Percentiles rank a stretch among this genome's conserved stretches.
These are phyloP conservation scores for Drepana falcataria DNA, from an alignment of 2,888 invertebrate species.

Conservation along the genomic window DNA sequence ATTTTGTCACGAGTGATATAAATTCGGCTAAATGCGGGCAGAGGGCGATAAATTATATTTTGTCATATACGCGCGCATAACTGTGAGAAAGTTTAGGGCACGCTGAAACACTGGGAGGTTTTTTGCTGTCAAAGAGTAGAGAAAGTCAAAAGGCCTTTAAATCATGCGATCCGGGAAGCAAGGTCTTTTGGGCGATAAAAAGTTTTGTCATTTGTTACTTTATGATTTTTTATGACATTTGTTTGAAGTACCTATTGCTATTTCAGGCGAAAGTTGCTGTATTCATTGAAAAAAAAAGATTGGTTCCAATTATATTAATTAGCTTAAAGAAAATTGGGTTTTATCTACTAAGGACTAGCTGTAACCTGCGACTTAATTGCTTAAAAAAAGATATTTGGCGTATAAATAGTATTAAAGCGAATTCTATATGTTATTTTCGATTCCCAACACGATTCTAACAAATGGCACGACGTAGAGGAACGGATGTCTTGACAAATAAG, in stretches of 20 bases:
- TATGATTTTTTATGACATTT: too few relatives aligned
- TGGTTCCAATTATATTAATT: too few relatives aligned
- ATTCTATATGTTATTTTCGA: too few relatives aligned
- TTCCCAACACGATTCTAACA: not conserved
- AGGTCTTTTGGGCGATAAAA: too few relatives aligned
- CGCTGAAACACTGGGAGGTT: not conserved
- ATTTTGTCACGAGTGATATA: not conserved
- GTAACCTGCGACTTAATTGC: too few relatives aligned
- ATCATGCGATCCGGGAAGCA: not conserved
- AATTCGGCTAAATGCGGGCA: not conserved
- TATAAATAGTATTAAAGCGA: too few relatives aligned
- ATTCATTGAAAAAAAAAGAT: too few relatives aligned
- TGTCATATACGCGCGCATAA: not conserved
- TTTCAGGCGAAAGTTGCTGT: too few relatives aligned
- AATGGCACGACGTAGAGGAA: constrained; percentile 13
- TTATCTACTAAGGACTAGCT: too few relatives aligned
- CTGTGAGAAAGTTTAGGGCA: not conserved
- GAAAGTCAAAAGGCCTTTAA: not conserved
- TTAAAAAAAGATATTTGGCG: too few relatives aligned
- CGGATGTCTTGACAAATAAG: constrained; percentile 15
- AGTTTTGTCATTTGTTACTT: too few relatives aligned
- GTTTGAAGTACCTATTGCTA: not conserved
- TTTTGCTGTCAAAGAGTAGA: not conserved
- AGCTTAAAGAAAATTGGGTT: too few relatives aligned
- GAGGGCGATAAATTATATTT: not conserved